Evolutionary conservation across 2,113 vertebrate species (phyloP).

Genomic region (Brachypteracias leptosomus): DNA sequence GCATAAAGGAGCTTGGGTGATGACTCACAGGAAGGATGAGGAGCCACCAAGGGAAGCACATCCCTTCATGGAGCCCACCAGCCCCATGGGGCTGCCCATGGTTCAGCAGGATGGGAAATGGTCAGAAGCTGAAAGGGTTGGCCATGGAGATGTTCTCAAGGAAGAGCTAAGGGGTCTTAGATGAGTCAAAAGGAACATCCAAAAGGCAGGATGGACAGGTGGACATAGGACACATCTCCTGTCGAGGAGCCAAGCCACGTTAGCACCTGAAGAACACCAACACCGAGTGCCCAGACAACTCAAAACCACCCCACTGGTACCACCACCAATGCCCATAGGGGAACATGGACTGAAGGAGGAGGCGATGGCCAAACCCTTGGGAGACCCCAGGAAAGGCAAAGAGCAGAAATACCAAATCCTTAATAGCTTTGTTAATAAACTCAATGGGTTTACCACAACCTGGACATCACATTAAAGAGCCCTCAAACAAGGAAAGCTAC

Average conservation of each 20-base stretch:
- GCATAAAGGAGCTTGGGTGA: not conserved
- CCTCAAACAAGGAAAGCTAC: fast-evolving
- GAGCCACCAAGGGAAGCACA: not conserved
- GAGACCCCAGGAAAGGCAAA: not conserved
- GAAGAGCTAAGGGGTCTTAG: not conserved
- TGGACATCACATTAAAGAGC: not conserved
- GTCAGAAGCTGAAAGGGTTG: not conserved
- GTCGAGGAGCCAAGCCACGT: fast-evolving
- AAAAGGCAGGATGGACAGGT: not conserved
- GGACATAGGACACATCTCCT: not conserved
- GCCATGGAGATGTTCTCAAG: not conserved
- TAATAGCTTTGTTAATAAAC: not conserved
- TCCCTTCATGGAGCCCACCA: fast-evolving
- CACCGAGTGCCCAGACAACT: not conserved
- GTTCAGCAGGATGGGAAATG: not conserved
- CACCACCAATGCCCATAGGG: fast-evolving
- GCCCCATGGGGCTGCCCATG: fast-evolving
- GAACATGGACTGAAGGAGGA: fast-evolving
- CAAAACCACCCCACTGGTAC: not conserved
- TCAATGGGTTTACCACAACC: fast-evolving
- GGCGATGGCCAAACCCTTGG: not conserved
- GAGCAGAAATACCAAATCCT: not conserved
- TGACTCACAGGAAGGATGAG: not conserved
- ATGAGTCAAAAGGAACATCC: not conserved
- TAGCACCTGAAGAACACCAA: not conserved